Conservation (phyloP, 2,113 vertebrate species). For the Elachura formosa region DNA sequence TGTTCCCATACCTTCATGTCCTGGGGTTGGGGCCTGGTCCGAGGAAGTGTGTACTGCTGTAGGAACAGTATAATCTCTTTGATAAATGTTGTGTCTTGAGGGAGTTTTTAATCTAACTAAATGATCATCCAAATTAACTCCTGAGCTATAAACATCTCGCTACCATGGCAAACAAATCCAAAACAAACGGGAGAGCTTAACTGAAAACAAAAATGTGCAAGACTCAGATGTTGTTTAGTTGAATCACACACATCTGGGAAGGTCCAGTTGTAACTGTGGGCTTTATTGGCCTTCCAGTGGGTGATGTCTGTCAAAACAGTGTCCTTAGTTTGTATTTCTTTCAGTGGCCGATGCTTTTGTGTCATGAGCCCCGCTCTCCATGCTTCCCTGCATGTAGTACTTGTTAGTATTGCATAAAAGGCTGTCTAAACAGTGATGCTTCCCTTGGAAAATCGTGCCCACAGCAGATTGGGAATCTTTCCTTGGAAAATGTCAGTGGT, state of each 20-base stretch:
- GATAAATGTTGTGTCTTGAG: background rate
- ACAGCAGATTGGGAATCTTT: background rate
- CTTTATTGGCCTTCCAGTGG: background rate
- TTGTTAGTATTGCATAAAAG: background rate
- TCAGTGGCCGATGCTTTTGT: slow-evolving; percentile 15
- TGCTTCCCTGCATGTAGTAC: background rate
- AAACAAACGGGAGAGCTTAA: background rate
- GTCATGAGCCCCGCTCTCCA: background rate
- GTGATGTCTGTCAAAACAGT: slow-evolving; percentile 1
- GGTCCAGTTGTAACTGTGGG: background rate
- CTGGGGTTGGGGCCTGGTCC: background rate
- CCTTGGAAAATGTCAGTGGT: background rate
- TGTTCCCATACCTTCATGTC: background rate
- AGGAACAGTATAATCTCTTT: background rate
- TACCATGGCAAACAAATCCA: background rate
- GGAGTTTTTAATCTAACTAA: background rate
- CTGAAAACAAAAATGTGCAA: background rate
- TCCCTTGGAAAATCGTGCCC: background rate
- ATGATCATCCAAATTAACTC: background rate
- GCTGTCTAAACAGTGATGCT: background rate
- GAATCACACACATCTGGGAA: background rate
- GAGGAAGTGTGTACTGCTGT: background rate
- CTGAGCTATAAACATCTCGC: background rate
- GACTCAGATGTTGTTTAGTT: background rate
- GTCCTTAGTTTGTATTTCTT: background rate